Evolutionary conservation across 1,140 invertebrate genomes (phyloP), one percentile per base, ranked within the genome.

Genomic region (Cherax destructor): DNA sequence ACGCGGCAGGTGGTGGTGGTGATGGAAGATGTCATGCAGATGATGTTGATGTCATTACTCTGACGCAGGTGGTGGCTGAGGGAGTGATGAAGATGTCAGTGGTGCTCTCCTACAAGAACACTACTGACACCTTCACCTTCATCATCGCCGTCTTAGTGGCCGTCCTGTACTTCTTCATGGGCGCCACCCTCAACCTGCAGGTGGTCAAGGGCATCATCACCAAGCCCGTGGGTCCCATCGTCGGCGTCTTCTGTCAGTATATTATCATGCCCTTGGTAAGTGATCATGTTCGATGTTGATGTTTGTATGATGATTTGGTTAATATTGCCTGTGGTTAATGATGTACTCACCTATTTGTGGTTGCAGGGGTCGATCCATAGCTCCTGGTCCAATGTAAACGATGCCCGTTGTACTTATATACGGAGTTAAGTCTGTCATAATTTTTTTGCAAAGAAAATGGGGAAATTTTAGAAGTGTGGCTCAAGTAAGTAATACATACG

Each of bases 181-280:
- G 95, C 56, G 94, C 94, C 86, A 94, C 94, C 77, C 93, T 95
- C 11, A 94, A 95, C 50, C 85, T 95, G 21, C 10, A 92, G 24
- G 93, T 95, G 11, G 94, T 95, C 5, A 95, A 94, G 91, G 92
- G 93, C 91, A 93, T 94, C 1, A 76, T 95, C 52, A 93, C 92
- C 81, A 93, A 84, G 92, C 95, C 95, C 0, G 89, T 94, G 11
- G 94, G 94, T 41, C 94, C 95, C 18, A 21, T 93, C 21, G 94
- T 94, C 61, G 95, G 94, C 1, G 11, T 86, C 81, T 80, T 91
- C 77, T 91, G 83, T 52, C 89, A 91, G 74, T 91, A 86, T 21
- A 47, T 79, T 49, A 0, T 91, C 83, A 91, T 91, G 89, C 89
- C 89, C 47, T 1, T 69, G 74, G 89, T 91, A 59, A 91, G 89